Evolutionary conservation across 2,797 vertebrate genomes (phyloP), one percentile per base, ranked within the genome.

Genomic region (Girardinus metallicus): DNA sequence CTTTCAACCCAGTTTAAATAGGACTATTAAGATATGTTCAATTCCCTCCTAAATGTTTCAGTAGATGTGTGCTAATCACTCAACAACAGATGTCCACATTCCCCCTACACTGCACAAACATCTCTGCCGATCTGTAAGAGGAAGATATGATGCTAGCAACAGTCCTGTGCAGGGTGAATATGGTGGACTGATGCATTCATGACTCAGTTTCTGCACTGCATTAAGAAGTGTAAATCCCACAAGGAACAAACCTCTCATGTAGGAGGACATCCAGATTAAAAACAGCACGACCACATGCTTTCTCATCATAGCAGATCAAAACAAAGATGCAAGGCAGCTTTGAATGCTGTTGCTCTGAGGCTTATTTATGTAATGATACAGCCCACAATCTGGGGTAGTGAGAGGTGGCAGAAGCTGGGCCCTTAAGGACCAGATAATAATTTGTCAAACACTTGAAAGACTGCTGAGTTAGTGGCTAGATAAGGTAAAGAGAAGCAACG

Each of bases 241-340:
- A 5, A 77, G 74, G 81, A 86, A 47, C 26, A 76, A 85, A 79
- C 64, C 47, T 87, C 75, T 76, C 51, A 76, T 83, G 60, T 34
- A 34, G 60, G 60, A 62, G 77, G 80, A 72, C 76, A 77, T 53
- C 43, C 51, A 86, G 85, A 87, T 83, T 51, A 88, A 80, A 91
- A 82, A 86, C 84, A 83, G 62, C 81, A 81, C 36, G 75, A 82
- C 86, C 88, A 83, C 78, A 87, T 78, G 62, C 75, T 84, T 43
- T 80, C 66, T 83, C 66, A 80, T 46, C 83, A 78, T n/a, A 80
- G 74, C 77, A 79, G 75, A 89, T 92, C 78, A 90, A 89, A 89
- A 85, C 76, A 60, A 83, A 79, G 84, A 80, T 13, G 70, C 83
- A 79, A 73, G 39, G 0, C 60, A 34, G 62, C 79, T 85, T 84